Conservation (phyloP, 2,888 invertebrate genomes). For the Chloroclysta siterata region DNA sequence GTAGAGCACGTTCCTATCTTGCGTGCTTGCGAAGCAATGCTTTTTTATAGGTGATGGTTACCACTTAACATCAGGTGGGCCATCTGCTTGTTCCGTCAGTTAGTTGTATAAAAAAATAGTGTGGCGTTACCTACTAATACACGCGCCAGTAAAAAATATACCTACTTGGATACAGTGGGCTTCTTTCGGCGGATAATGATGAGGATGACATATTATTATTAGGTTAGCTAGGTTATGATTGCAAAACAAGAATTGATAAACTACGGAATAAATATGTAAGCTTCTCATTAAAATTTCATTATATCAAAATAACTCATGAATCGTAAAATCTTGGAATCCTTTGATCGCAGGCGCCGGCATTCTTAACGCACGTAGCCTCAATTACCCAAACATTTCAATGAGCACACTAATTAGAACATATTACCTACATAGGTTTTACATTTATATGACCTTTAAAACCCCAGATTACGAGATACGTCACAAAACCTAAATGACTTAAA, state of each 20-base stretch:
- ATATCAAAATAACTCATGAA: conserved; percentile 10
- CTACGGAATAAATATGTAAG: neutral
- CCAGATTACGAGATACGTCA: conserved; percentile 5
- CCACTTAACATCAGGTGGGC: no score
- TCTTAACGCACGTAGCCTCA: conserved; percentile 31
- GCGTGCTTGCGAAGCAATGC: no score
- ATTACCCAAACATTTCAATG: conserved; percentile 35
- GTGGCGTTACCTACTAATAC: no score
- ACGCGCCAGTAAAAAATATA: no score
- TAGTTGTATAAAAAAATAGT: no score
- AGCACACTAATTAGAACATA: conserved; percentile 36
- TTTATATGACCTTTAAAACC: conserved; percentile 19
- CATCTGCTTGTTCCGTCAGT: no score
- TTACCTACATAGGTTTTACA: conserved; percentile 18
- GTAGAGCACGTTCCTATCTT: no score
- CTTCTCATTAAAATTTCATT: conserved; percentile 13
- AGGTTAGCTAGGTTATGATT: neutral
- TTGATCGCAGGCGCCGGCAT: conserved; percentile 24
- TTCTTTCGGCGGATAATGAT: no score
- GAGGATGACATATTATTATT: no score
- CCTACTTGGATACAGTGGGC: no score
- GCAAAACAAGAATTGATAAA: neutral
- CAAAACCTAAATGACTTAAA: neutral
- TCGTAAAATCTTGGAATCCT: conserved; percentile 15
- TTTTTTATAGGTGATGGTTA: no score